phyloP scores from a whole-genome alignment of 2,888 invertebrate species.

The Hoplodrina ambigua region DNA sequence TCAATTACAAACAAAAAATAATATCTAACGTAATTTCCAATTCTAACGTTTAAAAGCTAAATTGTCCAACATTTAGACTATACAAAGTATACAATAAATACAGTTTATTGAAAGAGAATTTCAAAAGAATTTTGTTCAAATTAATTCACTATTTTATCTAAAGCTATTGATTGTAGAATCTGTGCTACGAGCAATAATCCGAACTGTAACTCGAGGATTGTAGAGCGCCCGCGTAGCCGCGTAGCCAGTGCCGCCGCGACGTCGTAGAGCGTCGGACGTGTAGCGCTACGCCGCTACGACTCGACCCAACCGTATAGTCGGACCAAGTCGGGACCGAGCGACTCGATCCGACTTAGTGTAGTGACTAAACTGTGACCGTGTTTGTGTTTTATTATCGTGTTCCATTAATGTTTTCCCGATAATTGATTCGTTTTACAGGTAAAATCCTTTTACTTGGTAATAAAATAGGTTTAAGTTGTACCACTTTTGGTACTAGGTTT shows the following conservation, averaged over 20 bases:
- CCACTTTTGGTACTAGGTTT: slow-evolving; percentile 71
- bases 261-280: slow-evolving; percentile 81
- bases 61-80: not conserved
- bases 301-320: slow-evolving; percentile 58
- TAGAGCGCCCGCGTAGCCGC: slow-evolving; percentile 83
- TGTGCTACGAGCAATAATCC: slow-evolving; percentile 85
- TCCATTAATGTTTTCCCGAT: slow-evolving; percentile 52
- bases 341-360: slow-evolving; percentile 60
- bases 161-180: slow-evolving; percentile 87
- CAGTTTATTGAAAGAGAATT: slow-evolving; percentile 9
- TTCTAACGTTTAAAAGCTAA: slow-evolving; percentile 14
- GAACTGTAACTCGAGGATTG: slow-evolving; percentile 81
- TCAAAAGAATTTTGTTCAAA: slow-evolving; percentile 32
- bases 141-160: slow-evolving; percentile 66
- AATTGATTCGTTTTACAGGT: slow-evolving; percentile 71
- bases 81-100: not conserved
- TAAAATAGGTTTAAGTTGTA: slow-evolving; percentile 71
- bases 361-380: slow-evolving; percentile 74
- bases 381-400: slow-evolving; percentile 69
- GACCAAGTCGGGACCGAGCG: slow-evolving; percentile 53
- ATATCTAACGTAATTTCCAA: not conserved
- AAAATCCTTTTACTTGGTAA: slow-evolving; percentile 70
- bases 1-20: slow-evolving; percentile 21
- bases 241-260: slow-evolving; percentile 86
- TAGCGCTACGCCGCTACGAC: slow-evolving; percentile 59